Conservation (phyloP, 2,797 vertebrate species). For the Triplophysa yarkandensis region DNA sequence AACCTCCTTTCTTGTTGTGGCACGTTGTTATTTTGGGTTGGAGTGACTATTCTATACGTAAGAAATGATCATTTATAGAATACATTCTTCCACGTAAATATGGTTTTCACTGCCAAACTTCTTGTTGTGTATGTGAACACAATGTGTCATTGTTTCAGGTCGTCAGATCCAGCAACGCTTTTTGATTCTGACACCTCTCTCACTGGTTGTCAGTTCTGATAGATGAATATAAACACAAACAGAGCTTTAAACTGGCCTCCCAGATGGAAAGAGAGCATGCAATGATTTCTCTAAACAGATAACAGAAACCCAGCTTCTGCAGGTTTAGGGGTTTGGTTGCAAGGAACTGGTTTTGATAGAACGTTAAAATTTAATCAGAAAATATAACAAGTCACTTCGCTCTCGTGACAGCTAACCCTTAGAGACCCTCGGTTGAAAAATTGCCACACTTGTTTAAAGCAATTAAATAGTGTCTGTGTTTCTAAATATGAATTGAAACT, state of each 20-base stretch:
- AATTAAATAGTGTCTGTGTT: not conserved
- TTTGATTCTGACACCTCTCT: conserved; percentile 47
- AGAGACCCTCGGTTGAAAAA: not conserved
- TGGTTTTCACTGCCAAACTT: not conserved
- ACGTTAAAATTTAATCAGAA: conserved; percentile 25
- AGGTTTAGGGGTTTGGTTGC: conserved; percentile 30
- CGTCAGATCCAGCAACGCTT: conserved; percentile 11
- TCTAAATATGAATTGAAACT: not conserved
- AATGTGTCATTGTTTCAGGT: conserved; percentile 16
- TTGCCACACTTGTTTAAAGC: not conserved
- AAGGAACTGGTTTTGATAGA: conserved; percentile 22
- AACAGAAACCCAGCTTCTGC: conserved; percentile 29
- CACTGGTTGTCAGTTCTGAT: conserved; percentile 44
- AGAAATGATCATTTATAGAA: not conserved
- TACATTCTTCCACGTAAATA: not conserved
- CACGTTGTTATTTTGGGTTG: no score
- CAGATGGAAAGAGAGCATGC: conserved; percentile 41
- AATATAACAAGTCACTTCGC: conserved; percentile 6
- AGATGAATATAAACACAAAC: conserved; percentile 37
- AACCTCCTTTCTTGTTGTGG: no score
- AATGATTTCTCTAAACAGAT: conserved; percentile 45
- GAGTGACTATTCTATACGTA: not conserved
- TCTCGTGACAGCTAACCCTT: not conserved
- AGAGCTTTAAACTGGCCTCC: conserved; percentile 35
- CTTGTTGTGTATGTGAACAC: not conserved